Evolutionary conservation across 64 coral and sea anemone genomes (phyloP), one percentile per base, ranked within the genome.

Genomic region (Porites australiensis): DNA sequence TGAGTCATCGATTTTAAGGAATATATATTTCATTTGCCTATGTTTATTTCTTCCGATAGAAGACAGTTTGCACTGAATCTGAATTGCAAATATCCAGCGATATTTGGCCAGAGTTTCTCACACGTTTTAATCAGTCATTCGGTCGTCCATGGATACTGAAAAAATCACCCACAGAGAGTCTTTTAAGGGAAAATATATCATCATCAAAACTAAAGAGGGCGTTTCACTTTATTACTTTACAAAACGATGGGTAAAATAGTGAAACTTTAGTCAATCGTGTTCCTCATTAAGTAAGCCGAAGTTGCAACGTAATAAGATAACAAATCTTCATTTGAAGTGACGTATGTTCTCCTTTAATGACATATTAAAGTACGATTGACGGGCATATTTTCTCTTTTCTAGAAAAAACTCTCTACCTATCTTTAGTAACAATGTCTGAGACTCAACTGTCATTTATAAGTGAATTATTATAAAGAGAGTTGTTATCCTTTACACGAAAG

Each of bases 71-170:
- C 47, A 2, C 14, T 8, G 43, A 84, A 84, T 84, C 81, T 84
- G 63, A 84, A 84, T 84, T 84, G 81, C 81, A 68, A 84, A 84
- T 84, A 15, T 48, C 21, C 10, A 23, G 16, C 79, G 48, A 59
- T 49, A 83, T 64, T 83, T 84, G 27, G 27, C 27, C 0, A 50
- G 46, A 67, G 62, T 68, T 69, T 68, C 8, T 14, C 6, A 51
- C 10, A 22, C 12, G n/a, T 68, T 68, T 50, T 68, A 4, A 67
- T 68, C 13, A 49, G 71, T 13, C 13, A 58, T 19, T 83, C 62
- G 16, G 81, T 84, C 68, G 81, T 69, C 81, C 81, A 15, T 5
- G 81, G 81, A 84, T 68, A 84, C 81, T 50, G n/a, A 68, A 84
- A 68, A 22, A 3, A 50, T 51, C 44, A n/a, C 6, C 63, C 19